Base-by-base conservation (phyloP, 2,888 invertebrate species). In the Orthosia gracilis region DNA sequence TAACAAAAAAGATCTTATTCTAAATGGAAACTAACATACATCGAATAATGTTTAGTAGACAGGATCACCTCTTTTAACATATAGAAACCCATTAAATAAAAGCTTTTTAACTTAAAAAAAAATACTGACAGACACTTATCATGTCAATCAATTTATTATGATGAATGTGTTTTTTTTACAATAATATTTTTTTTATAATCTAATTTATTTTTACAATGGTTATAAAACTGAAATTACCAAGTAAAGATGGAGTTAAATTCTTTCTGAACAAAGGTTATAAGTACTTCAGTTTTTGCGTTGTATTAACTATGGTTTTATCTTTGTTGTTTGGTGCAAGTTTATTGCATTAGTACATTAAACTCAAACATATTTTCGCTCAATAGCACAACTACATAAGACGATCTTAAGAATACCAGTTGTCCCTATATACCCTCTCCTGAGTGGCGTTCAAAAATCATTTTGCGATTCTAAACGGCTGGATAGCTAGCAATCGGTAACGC, bases 141-240 rank as follows among this genome's bases (percentile, higher is more conserved):
- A 63, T 57, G 59, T 69, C 76, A 83, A 49, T 69, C 9, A 57
- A n/a, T 57, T 71, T 59, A 23, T n/a, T 52, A 55, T 11, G 12
- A 55, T 15, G 9, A 58, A 4, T 57, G 54, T 59, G 31, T 26
- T 66, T 71, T 76, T 55, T 49, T 40, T 57, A 1, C 0, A 9
- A n/a, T 11, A 13, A 0, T 49, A 5, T 58, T 58, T 67, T 64
- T 69, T 77, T 67, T 50, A 40, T 59, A 52, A 64, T 63, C 59
- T 64, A 59, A 62, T 64, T 50, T 65, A 62, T 65, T 66, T 76
- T 54, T 1, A 61, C 17, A 82, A 85, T 87, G 84, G 83, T 84
- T 70, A 23, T 89, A 78, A 88, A 83, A 73, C 50, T 92, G 15
- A 93, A 94, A 92, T 90, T 93, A 64, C 78, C 92, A 40, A 91